Base-by-base conservation (phyloP, 2,797 vertebrate species). In the Cirrhinus molitorella region DNA sequence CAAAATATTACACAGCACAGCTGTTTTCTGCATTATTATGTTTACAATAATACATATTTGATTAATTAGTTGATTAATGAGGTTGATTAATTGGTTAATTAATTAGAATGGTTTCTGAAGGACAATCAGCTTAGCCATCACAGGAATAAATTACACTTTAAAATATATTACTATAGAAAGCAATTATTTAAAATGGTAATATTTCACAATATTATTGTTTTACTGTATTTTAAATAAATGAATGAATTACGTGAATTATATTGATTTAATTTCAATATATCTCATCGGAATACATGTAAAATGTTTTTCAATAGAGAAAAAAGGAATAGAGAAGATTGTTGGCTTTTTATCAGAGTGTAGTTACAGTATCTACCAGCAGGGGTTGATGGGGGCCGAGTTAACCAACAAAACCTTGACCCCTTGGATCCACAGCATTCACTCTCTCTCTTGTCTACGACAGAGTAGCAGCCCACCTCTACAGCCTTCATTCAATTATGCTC, bases 401-500 rank as follows among this genome's bases (percentile, higher is more conserved):
- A 77, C 75, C 43, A 14, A 11, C 40, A 63, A 77, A 77, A 47
- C 40, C 57, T 45, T 77, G 57, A 77, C 75, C 75, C 40, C 23
- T 63, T 63, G 23, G 40, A 70, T 23, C 40, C 16, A 59, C 23
- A 61, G 4, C 75, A 61, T 47, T 75, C 23, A 11, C 31, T 43
- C 55, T 63, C 19, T 80, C 65, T 73, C 61, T 72, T 28, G 13
- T 82, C 71, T 70, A 3, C 21, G 4, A 47, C 57, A 82, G 81
- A 83, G 74, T 81, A 85, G 83, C 83, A 85, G 84, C 84, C 85
- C 76, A 77, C 63, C 85, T 78, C 87, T 86, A 70, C 84, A 81
- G 84, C 79, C 76, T 68, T 87, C 81, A 89, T 90, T 87, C 85
- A 84, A 88, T 90, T 87, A 90, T 87, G 81, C 49, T 84, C 47